phyloP scores from a whole-genome alignment of 2,888 invertebrate species.

The Ophonus ardosiacus region DNA sequence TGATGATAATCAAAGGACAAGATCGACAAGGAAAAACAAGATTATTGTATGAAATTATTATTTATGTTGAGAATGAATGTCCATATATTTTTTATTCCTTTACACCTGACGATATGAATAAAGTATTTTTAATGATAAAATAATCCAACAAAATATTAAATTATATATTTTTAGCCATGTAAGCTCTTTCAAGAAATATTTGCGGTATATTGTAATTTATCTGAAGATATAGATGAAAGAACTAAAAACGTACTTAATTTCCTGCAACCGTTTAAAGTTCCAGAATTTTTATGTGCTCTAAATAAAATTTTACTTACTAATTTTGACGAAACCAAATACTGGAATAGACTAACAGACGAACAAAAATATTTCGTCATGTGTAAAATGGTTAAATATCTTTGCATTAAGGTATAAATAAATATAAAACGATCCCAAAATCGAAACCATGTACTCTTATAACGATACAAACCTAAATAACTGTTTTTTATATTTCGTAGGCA shows the following conservation, averaged over 20 bases:
- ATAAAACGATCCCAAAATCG: too few relatives aligned
- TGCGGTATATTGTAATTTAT: slow-evolving; percentile 69
- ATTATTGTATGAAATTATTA: slow-evolving; percentile 78
- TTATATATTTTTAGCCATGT: slow-evolving; percentile 66
- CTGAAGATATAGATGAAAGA: slow-evolving; percentile 65
- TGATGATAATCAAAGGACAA: slow-evolving; percentile 77
- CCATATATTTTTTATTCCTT: background rate
- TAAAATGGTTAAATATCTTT: slow-evolving; percentile 75
- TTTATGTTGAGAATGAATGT: background rate
- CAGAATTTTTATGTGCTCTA: slow-evolving; percentile 75
- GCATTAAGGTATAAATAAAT: slow-evolving; percentile 71
- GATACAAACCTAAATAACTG: too few relatives aligned
- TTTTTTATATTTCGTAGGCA: background rate
- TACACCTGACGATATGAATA: background rate
- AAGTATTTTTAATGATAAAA: background rate
- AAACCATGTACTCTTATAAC: too few relatives aligned
- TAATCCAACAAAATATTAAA: slow-evolving; percentile 75
- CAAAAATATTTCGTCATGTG: slow-evolving; percentile 70
- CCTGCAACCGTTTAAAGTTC: slow-evolving; percentile 71
- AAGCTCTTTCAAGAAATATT: slow-evolving; percentile 72
- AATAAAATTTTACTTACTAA: slow-evolving; percentile 77
- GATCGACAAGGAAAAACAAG: slow-evolving; percentile 81
- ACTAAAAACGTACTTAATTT: slow-evolving; percentile 73
- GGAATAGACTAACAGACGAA: slow-evolving; percentile 68
- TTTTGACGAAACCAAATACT: slow-evolving; percentile 71